Conservation (phyloP, 2,888 invertebrate species). For the Hypsopygia costalis region DNA sequence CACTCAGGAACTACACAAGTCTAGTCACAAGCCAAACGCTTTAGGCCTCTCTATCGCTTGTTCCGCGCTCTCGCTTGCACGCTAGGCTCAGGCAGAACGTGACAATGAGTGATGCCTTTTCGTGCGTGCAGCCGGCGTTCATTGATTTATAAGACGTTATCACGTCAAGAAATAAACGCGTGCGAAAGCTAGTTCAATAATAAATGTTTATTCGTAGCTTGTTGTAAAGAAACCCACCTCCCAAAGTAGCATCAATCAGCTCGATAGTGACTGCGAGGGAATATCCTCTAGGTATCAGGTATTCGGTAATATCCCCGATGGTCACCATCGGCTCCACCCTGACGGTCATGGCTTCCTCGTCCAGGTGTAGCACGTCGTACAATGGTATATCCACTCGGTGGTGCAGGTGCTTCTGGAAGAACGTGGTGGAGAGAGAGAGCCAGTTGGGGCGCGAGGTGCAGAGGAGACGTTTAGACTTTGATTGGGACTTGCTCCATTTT, state of each 20-base stretch:
- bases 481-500: slow-evolving; percentile 73
- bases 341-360: slow-evolving; percentile 79
- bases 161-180: too few relatives aligned
- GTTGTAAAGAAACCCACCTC: slow-evolving; percentile 70
- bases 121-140: too few relatives aligned
- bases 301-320: slow-evolving; percentile 83
- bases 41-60: too few relatives aligned
- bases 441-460: slow-evolving; percentile 86
- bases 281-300: slow-evolving; percentile 83
- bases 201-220: too few relatives aligned
- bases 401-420: slow-evolving; percentile 83
- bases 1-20: too few relatives aligned
- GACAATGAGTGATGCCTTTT: too few relatives aligned
- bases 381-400: slow-evolving; percentile 78
- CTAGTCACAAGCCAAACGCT: too few relatives aligned
- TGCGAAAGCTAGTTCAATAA: too few relatives aligned
- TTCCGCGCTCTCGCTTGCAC: too few relatives aligned
- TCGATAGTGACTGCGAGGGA: slow-evolving; percentile 85
- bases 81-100: too few relatives aligned
- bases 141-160: too few relatives aligned
- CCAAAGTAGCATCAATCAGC: slow-evolving; percentile 84
- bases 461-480: slow-evolving; percentile 69
- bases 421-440: slow-evolving; percentile 84
- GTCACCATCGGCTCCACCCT: slow-evolving; percentile 85
- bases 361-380: slow-evolving; percentile 81